Evolutionary conservation across 2,888 invertebrate species (phyloP), one percentile per base, ranked within the genome.

Genomic region (Heliconius ismenius): DNA sequence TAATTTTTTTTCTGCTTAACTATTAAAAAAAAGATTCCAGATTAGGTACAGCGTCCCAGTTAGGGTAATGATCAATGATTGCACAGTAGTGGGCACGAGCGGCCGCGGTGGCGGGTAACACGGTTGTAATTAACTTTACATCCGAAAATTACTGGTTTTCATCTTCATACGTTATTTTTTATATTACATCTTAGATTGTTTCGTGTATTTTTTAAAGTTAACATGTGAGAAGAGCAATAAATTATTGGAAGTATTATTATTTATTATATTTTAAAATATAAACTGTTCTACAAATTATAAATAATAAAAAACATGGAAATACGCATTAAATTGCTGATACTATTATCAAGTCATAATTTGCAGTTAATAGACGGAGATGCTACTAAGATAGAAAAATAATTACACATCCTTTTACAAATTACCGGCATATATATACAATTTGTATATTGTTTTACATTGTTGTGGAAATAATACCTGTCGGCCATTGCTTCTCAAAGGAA

Each of bases 401-500:
- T 73, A 62, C 21, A 73, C 73, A 73, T 62, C 60, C 13, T 26
- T 39, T 11, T 62, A 73, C 73, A 73, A 73, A 73, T 64, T 36
- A 58, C 49, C 15, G 39, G 39, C 58, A 26, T 72, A 75, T 70
- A n/a, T 70, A 72, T 68, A 43, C 67, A 36, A 75, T 79, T 74
- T 76, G 78, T 78, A 78, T 73, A 67, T 69, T 65, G 68, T 65
- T 75, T 73, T 74, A 77, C 79, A 76, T 76, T 79, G 77, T 79
- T 76, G 76, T 79, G 76, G 58, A 79, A 74, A 77, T 79, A 77
- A 77, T 79, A 79, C 77, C 75, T 74, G 78, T 79, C 79, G 76
- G 76, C 77, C 77, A 77, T 76, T 77, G 79, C 77, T 39, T 68
- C 77, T 79, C 74, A 81, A 81, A 82, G 81, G 80, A 79, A 79